Conservation (phyloP, 2,797 vertebrate species). For the Cheirogaleus major region DNA sequence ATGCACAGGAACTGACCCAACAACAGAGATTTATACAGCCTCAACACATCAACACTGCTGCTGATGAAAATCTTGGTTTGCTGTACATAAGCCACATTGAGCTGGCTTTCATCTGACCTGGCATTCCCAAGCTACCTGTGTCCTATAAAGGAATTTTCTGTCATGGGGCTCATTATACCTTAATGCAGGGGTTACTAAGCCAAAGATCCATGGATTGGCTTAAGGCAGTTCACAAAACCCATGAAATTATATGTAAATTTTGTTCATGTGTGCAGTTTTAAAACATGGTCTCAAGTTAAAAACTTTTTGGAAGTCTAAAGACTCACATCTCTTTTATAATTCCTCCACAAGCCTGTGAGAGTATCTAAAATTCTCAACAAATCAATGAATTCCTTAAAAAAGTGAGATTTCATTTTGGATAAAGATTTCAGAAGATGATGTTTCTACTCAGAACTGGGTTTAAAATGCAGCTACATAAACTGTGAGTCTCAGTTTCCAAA, state of each 20-base stretch:
- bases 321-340: background rate
- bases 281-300: conserved; percentile 23
- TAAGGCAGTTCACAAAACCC: conserved; percentile 52
- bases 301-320: conserved; percentile 26
- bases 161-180: background rate
- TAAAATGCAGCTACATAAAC: background rate
- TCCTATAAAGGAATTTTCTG: conserved; percentile 32
- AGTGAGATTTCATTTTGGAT: background rate
- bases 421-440: background rate
- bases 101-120: background rate
- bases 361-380: conserved; percentile 21
- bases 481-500: background rate
- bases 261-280: conserved; percentile 56
- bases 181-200: conserved; percentile 46
- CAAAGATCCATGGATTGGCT: conserved; percentile 39
- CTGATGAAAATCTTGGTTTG: background rate
- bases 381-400: background rate
- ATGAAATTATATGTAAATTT: conserved; percentile 73
- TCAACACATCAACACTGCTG: background rate
- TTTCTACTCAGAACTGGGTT: background rate
- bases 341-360: background rate
- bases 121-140: background rate
- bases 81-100: background rate
- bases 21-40: background rate
- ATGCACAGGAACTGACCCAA: background rate